Evolutionary conservation across 2,888 invertebrate genomes (phyloP), one percentile per base, ranked within the genome.

Genomic region (Idaea biselata): DNA sequence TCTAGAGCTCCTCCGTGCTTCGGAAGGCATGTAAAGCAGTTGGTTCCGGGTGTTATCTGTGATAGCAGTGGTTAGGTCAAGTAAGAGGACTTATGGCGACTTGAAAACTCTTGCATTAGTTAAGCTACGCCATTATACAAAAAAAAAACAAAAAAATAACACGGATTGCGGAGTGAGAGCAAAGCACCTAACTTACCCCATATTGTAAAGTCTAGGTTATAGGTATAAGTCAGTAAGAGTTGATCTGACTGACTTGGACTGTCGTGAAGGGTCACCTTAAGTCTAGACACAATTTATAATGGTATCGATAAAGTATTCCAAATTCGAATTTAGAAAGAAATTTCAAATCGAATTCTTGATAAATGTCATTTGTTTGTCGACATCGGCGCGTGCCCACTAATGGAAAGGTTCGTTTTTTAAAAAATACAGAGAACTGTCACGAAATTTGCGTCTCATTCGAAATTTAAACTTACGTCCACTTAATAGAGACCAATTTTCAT

Each of bases 301-400:
- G 84, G 80, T 75, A 74, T 77, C 78, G 79, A 80, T 82, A 82
- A 82, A 25, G 25, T 25, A 5, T 25, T 25, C 25, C 3, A 25
- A 85, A 82, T 84, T 87, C 82, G 79, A 85, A 86, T 88, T 88
- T 84, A 61, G 85, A 85, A 88, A 84, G 82, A 75, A 83, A 84
- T 83, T 78, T 86, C 78, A 83, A 88, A 86, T 88, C 86, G 84
- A 87, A 84, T 64, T 88, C 82, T 83, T 86, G 86, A 78, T 82
- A 89, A 88, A 87, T 87, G 87, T 87, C 87, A 88, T 89, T 89
- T 88, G 85, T 88, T 87, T 87, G 83, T 86, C 80, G 86, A 86
- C 78, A 79, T 78, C 83, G 87, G 88, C 90, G 86, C 91, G 91
- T 91, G 91, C 91, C 87, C 80, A 76, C 88, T 91, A 90, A 91